phyloP scores from a whole-genome alignment of 1,140 invertebrate genomes.

The Anastrepha obliqua region DNA sequence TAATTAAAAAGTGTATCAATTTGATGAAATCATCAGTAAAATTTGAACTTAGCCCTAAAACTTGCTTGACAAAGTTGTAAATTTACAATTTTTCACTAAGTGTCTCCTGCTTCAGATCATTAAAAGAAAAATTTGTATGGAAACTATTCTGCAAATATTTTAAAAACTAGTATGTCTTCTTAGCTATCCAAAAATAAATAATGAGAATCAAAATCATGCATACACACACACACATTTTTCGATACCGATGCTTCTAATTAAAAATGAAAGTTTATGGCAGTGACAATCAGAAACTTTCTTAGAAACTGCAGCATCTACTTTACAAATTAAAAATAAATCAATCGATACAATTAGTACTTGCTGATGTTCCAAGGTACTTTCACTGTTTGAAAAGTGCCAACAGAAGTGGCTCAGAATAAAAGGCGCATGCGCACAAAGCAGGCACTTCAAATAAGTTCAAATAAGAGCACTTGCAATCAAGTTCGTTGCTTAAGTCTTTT shows the following conservation, averaged over 20 bases:
- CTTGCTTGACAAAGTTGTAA: too few relatives aligned
- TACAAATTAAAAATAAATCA: not conserved
- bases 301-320: not conserved
- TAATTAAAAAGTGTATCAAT: too few relatives aligned
- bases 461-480: not conserved
- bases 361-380: not conserved
- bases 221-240: too few relatives aligned
- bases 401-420: not conserved
- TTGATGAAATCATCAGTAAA: too few relatives aligned
- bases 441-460: not conserved
- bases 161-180: too few relatives aligned
- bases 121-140: too few relatives aligned
- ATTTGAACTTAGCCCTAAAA: too few relatives aligned
- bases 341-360: not conserved
- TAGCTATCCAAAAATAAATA: too few relatives aligned
- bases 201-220: too few relatives aligned
- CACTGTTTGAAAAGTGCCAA: not conserved
- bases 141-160: too few relatives aligned
- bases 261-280: not conserved
- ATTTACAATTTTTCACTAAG: too few relatives aligned
- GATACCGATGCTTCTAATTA: not conserved
- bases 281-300: not conserved
- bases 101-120: too few relatives aligned
- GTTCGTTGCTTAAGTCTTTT: slow-evolving; percentile 50
- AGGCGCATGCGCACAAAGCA: not conserved